Conservation (phyloP, 2,113 vertebrate species). For the Myxocyprinus asiaticus region DNA sequence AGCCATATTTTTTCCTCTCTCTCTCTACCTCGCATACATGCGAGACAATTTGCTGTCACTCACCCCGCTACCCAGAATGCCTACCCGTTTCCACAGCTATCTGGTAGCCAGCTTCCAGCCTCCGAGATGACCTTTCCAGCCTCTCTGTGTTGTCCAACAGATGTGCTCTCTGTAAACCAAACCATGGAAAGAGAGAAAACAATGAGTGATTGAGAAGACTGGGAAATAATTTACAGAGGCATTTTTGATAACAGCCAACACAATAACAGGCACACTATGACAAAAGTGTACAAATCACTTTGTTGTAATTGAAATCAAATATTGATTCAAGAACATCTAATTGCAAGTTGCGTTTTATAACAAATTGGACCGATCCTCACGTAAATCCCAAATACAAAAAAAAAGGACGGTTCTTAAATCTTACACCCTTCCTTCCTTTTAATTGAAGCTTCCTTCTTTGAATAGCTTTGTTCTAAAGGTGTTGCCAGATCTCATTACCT, state of each 20-base stretch:
- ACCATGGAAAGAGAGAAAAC: constrained; percentile 67
- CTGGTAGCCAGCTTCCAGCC: constrained; percentile 99
- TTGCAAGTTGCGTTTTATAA: not conserved
- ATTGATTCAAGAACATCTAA: not conserved
- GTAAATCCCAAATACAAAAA: constrained; percentile 43
- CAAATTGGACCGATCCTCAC: constrained; percentile 25
- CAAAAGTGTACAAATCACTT: not conserved
- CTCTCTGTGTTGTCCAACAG: constrained; percentile 99
- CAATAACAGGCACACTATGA: constrained; percentile 29
- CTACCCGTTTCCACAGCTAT: constrained; percentile 99
- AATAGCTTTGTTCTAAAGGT: constrained; percentile 56
- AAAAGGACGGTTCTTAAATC: constrained; percentile 48
- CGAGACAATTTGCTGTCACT: constrained; percentile 97
- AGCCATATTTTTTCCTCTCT: constrained; percentile 51
- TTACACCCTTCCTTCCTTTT: constrained; percentile 42
- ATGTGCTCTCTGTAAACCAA: constrained; percentile 96
- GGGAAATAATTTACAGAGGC: constrained; percentile 46
- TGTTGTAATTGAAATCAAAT: constrained; percentile 4
- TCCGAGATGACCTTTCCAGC: constrained; percentile 99
- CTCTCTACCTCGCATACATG: constrained; percentile 81
- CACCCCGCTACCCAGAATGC: constrained; percentile 79
- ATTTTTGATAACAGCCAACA: constrained; percentile 36
- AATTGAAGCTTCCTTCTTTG: constrained; percentile 46
- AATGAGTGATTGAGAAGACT: constrained; percentile 64
- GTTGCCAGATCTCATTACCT: constrained; percentile 57